These are phyloP conservation scores for Lerista edwardsae DNA, from an alignment of 2,797 vertebrate species.

Conservation along the genomic window DNA sequence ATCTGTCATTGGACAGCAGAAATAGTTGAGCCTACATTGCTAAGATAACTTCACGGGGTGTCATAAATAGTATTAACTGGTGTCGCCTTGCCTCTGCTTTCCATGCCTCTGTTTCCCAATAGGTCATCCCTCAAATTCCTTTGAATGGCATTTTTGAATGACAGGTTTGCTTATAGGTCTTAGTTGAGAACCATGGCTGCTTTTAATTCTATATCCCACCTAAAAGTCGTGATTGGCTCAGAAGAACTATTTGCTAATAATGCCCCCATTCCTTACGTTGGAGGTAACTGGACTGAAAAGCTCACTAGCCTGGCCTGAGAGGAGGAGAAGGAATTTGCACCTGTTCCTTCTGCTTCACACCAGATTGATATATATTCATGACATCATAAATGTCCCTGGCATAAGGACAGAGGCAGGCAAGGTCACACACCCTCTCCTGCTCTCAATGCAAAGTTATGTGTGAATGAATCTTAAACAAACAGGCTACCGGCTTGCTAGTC, in stretches of 20 bases:
- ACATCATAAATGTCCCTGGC: slow-evolving; percentile 34
- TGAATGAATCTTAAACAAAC: slow-evolving; percentile 31
- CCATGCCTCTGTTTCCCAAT: not conserved
- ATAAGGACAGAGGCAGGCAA: slow-evolving; percentile 21
- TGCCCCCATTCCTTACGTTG: slow-evolving; percentile 1
- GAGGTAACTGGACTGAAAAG: slow-evolving; percentile 9
- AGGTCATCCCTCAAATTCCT: not conserved
- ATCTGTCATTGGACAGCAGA: not conserved
- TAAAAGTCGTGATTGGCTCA: not conserved
- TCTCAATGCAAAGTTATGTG: slow-evolving; percentile 23
- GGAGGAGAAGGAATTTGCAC: slow-evolving; percentile 28
- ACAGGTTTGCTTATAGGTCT: not conserved
- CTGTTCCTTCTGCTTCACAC: slow-evolving; percentile 23
- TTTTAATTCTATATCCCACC: not conserved
- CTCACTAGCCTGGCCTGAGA: not conserved
- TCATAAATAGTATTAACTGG: not conserved
- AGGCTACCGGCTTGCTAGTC: not conserved
- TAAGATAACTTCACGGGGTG: not conserved
- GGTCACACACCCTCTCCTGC: not conserved
- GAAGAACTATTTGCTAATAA: not conserved
- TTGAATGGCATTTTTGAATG: not conserved
- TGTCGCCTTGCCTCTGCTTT: not conserved
- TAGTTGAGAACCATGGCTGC: not conserved
- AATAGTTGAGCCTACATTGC: not conserved
- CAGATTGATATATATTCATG: slow-evolving; percentile 26